phyloP scores from a whole-genome alignment of 2,113 vertebrate genomes.

The Calypte anna region DNA sequence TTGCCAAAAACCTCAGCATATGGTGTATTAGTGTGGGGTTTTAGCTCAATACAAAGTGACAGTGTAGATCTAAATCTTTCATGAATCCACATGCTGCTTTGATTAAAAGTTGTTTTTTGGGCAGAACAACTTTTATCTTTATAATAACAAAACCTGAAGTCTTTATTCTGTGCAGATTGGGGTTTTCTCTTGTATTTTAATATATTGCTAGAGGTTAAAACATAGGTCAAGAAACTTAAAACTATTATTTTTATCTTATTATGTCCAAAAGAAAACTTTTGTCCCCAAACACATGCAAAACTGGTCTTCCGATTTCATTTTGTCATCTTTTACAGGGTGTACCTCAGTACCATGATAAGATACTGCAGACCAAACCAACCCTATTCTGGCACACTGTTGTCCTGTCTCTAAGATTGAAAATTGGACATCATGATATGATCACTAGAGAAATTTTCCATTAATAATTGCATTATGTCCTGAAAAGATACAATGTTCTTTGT shows the following conservation, averaged over 20 bases:
- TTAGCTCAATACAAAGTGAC: not conserved
- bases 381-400: rapidly evolving
- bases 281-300: rapidly evolving
- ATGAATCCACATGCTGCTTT: not conserved
- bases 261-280: not conserved
- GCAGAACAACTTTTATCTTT: not conserved
- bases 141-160: not conserved
- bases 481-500: not conserved
- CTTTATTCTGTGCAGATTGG: not conserved
- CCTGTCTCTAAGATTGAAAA: not conserved
- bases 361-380: not conserved
- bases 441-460: not conserved
- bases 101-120: not conserved
- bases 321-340: not conserved
- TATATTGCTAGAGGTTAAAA: not conserved
- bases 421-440: not conserved
- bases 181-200: not conserved
- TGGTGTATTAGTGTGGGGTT: rapidly evolving
- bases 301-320: not conserved
- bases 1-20: not conserved
- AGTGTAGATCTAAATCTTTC: not conserved
- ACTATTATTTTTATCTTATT: not conserved
- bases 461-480: not conserved
- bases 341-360: not conserved
- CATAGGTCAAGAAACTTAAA: not conserved